phyloP scores from a whole-genome alignment of 2,797 vertebrate genomes.

The Parauchenoglanis ngamensis region DNA sequence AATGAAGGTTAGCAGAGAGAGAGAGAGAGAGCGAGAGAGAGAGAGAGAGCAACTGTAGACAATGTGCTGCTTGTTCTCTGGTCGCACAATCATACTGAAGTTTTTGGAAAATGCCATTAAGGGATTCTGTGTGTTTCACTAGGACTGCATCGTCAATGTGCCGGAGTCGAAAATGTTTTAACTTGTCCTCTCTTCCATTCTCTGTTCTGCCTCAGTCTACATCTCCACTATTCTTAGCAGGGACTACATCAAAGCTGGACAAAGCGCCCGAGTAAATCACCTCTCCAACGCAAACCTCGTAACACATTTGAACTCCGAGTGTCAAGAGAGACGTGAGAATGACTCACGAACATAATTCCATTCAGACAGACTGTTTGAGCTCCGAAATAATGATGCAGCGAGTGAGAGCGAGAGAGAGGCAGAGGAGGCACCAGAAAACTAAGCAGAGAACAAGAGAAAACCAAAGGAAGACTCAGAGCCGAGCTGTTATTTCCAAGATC shows the following conservation, averaged over 20 bases:
- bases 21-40: neutral
- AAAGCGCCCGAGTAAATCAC: neutral
- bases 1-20: neutral
- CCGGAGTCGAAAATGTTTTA: neutral
- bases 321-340: neutral
- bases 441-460: conserved; percentile 22
- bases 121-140: neutral
- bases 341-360: neutral
- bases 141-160: neutral
- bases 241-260: conserved; percentile 4
- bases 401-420: neutral
- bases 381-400: neutral
- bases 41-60: neutral
- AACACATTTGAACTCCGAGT: neutral
- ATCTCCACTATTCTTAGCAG: neutral
- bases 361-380: neutral
- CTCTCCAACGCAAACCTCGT: conserved; percentile 10
- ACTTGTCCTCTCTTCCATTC: neutral
- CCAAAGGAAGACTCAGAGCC: conserved; percentile 7
- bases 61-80: neutral
- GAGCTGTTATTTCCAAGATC: conserved; percentile 17
- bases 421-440: neutral
- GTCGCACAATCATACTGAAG: no score
- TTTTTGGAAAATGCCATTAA: neutral
- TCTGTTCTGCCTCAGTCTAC: neutral